Evolutionary conservation across 1,140 invertebrate genomes (phyloP), one percentile per base, ranked within the genome.

Genomic region (Drosophila bocqueti): DNA sequence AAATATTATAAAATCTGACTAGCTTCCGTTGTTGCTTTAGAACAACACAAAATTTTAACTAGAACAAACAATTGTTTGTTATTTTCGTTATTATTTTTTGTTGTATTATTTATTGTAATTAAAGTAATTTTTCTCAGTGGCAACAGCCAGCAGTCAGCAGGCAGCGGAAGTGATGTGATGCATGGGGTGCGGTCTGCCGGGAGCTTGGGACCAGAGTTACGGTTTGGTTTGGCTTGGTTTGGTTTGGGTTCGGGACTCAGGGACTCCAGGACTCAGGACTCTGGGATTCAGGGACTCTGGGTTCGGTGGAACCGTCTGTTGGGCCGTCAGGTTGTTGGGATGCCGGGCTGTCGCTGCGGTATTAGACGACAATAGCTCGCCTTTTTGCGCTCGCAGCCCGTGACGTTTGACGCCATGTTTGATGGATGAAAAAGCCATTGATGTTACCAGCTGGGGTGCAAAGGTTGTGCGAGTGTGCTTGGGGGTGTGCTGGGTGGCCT

Each of bases 331-430:
- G 68, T 61, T 59, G 69, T 16, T 40, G 55, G 69, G 67, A 72
- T 73, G 69, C 66, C 68, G 62, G 45, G 65, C 61, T 76, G 60
- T 74, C 52, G 79, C 82, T 91, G 83, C 79, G 83, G 89, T 91
- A 91, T 91, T 82, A 87, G 89, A 91, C 83, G 89, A 91, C 86
- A 91, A 91, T 91, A 84, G 83, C 83, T 74, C 64, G 85, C 75
- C 85, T 82, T 85, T 90, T 87, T 86, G 80, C 76, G 80, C 82
- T 79, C 83, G 83, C 84, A 82, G 83, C 69, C 91, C 91, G 86
- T 91, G 86, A 91, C 86, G 87, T 87, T 91, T 91, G 87, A 91
- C 87, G 87, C 87, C 87, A 91, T 91, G 87, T 91, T 90, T 91
- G 87, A 91, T 91, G 87, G 87, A 90, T 90, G 85, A 90, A 90